Evolutionary conservation across 2,113 vertebrate species (phyloP).

Genomic region (Hemibagrus wyckioides): DNA sequence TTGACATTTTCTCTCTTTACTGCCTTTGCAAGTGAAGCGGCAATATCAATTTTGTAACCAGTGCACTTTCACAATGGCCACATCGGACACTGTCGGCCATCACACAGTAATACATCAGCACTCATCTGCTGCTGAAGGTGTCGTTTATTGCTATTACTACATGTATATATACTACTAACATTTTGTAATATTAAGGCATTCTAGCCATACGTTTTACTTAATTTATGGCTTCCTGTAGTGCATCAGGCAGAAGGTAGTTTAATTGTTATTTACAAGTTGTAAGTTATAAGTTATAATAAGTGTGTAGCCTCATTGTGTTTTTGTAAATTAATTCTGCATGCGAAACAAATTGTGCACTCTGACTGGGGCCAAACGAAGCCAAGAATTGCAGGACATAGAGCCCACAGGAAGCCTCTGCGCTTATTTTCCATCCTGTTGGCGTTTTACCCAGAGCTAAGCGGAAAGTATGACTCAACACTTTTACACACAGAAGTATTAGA

Average conservation of each 20-base stretch:
- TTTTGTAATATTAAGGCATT: neutral
- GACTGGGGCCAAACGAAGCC: constrained; percentile 33
- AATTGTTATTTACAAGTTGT: neutral
- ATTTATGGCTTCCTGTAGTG: neutral
- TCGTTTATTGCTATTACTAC: neutral
- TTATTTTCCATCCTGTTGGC: constrained; percentile 71
- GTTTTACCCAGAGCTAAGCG: constrained; percentile 59
- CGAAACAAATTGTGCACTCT: constrained; percentile 34
- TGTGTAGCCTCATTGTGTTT: neutral
- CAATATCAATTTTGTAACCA: constrained; percentile 52
- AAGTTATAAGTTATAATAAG: too few relatives aligned
- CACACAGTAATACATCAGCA: constrained; percentile 9
- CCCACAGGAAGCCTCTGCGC: constrained; percentile 66
- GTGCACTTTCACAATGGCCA: constrained; percentile 42
- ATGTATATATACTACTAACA: neutral
- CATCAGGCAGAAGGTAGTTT: neutral
- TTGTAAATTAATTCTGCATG: constrained; percentile 5
- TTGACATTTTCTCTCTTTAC: constrained; percentile 56
- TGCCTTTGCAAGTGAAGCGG: constrained; percentile 37
- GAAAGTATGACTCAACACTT: constrained; percentile 53
- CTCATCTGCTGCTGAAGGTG: neutral
- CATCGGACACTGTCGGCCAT: neutral
- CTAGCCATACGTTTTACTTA: neutral
- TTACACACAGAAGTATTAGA: neutral
- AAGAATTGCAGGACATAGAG: constrained; percentile 44